Evolutionary conservation across 2,888 invertebrate species (phyloP).

Genomic region (Nomada ferruginata): DNA sequence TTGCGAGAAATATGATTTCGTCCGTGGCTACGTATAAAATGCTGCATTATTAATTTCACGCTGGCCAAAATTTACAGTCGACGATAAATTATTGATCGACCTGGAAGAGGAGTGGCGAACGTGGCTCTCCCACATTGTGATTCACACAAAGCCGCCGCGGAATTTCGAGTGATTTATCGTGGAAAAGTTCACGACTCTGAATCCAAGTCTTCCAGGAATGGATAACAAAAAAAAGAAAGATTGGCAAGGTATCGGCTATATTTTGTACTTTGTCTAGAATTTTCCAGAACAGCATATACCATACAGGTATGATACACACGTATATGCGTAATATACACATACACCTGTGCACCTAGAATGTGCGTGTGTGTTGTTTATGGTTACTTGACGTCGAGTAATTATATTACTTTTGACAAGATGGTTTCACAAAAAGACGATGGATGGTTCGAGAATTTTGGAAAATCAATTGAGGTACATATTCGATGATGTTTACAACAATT

Average conservation of each 20-base stretch:
- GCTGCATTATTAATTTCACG: conserved; percentile 43
- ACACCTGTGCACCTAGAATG: too few species aligned
- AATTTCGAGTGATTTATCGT: conserved; percentile 43
- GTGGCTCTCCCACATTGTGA: conserved; percentile 33
- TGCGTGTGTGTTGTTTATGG: too few species aligned
- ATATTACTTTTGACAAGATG: too few species aligned
- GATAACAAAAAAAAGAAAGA: not conserved
- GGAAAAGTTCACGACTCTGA: conserved; percentile 21
- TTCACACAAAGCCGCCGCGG: conserved; percentile 41
- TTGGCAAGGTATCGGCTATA: not conserved
- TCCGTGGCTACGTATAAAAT: conserved; percentile 37
- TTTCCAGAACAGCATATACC: not conserved
- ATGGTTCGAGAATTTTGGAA: too few species aligned
- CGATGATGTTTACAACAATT: too few species aligned
- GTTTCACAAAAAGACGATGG: too few species aligned
- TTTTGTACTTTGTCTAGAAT: not conserved
- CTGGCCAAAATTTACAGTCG: conserved; percentile 41
- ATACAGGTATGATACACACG: too few species aligned
- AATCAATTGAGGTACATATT: too few species aligned
- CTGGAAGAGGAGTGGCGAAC: conserved; percentile 42
- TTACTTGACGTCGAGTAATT: too few species aligned
- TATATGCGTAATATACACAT: too few species aligned
- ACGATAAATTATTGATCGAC: conserved; percentile 56
- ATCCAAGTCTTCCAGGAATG: not conserved
- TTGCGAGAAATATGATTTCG: conserved; percentile 26